phyloP scores from a whole-genome alignment of 2,797 vertebrate species.

The Scolopax bukidnonensis region DNA sequence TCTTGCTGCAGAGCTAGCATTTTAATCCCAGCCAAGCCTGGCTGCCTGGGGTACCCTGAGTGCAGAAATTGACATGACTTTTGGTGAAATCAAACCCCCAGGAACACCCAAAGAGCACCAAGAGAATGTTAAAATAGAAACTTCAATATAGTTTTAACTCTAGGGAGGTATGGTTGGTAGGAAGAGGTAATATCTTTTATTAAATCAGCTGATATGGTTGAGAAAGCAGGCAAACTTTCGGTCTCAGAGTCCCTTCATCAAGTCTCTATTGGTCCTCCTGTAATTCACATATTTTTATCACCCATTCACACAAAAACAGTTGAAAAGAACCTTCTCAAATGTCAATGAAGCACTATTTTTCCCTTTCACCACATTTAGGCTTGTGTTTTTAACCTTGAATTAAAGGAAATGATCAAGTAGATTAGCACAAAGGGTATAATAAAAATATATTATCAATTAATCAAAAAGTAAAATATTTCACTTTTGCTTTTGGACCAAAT shows the following conservation, averaged over 20 bases:
- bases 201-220: conserved; percentile 11
- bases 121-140: conserved; percentile 38
- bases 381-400: not conserved
- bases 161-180: not conserved
- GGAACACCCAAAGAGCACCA: not conserved
- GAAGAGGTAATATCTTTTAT: conserved; percentile 37
- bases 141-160: not conserved
- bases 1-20: not conserved
- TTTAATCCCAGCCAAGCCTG: not conserved
- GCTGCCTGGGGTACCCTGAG: not conserved
- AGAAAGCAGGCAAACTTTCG: conserved; percentile 25
- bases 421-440: not conserved
- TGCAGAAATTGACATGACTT: not conserved
- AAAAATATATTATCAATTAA: not conserved
- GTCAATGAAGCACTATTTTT: not conserved
- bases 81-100: not conserved
- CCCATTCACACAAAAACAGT: not conserved
- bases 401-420: not conserved
- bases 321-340: not conserved
- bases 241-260: conserved; percentile 4
- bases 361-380: not conserved
- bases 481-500: not conserved
- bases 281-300: conserved; percentile 5
- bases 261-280: not conserved
- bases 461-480: not conserved